These are phyloP conservation scores for Agriotes lineatus DNA, from an alignment of 2,888 invertebrate genomes.

Conservation along the genomic window DNA sequence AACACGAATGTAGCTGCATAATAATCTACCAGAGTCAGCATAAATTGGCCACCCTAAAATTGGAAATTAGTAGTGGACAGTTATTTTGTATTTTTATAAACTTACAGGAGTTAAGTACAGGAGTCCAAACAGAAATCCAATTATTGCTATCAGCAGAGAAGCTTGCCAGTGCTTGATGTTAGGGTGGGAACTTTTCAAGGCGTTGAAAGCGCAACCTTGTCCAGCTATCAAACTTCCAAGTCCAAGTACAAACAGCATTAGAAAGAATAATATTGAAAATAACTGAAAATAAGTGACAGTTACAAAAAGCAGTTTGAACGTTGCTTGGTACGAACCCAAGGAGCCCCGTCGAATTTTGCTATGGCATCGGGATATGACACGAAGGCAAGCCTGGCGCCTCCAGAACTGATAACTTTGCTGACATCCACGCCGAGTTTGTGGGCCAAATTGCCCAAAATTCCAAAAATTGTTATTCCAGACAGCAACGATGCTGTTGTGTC, in stretches of 20 bases:
- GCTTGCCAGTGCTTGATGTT: constrained; percentile 71
- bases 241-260: constrained; percentile 86
- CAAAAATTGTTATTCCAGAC: constrained; percentile 86
- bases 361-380: constrained; percentile 88
- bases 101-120: constrained; percentile 81
- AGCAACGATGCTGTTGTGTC: constrained; percentile 87
- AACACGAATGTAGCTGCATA: constrained; percentile 74
- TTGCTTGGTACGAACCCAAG: constrained; percentile 73
- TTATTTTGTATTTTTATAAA: no score
- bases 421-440: constrained; percentile 75
- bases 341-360: constrained; percentile 77
- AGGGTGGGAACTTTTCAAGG: constrained; percentile 77
- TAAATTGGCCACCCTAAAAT: constrained; percentile 75
- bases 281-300: constrained; percentile 66
- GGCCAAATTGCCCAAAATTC: constrained; percentile 85
- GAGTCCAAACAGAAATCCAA: constrained; percentile 76
- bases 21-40: constrained; percentile 71
- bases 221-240: constrained; percentile 82
- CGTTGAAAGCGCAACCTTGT: constrained; percentile 76
- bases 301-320: no score
- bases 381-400: constrained; percentile 85
- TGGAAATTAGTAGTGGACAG: no score
- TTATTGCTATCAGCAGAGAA: constrained; percentile 62
- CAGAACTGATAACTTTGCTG: constrained; percentile 74
- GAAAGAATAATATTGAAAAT: constrained; percentile 83